Evolutionary conservation across 1,140 invertebrate genomes (phyloP), one percentile per base, ranked within the genome.

Genomic region (Neodiprion fabricii): DNA sequence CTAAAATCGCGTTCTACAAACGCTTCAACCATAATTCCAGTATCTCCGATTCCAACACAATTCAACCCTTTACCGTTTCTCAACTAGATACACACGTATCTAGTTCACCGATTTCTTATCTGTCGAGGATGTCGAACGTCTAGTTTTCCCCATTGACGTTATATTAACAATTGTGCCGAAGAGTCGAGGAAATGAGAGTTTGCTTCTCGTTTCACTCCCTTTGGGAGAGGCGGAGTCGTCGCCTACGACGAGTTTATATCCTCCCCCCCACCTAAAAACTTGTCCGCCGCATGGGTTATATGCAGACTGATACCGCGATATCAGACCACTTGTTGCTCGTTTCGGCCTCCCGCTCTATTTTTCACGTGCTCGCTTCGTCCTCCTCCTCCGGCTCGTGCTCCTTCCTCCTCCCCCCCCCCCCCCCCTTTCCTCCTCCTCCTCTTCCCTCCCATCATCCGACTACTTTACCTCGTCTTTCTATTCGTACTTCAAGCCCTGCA

Each of bases 291-390:
- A 40, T 17, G 50, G 17, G 23, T 70, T 72, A 67, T 40, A 40
- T 40, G 73, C 74, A 80, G 75, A 83, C 82, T 85, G 86, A 87
- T 88, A 87, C 86, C 28, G 85, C 86, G 85, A 86, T 88, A 88
- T 88, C 86, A 87, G 77, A 84, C 85, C 86, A 88, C 87, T 88
- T 88, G 86, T 88, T 88, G 87, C 86, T 77, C 80, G n/a, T 73
- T 70, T 53, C 67, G 23, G n/a, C 67, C 67, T 75, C 69, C 28
- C 67, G 49, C 49, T 70, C 48, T 72, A 77, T 82, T 79, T 82
- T 80, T 80, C 76, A 77, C 75, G 74, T 73, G 78, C 80, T 80
- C 67, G 77, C 81, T 79, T 79, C n/a, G 77, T 72, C 74, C 67
- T 70, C 65, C 48, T 61, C n/a, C 4, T 61, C 28, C 1, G 1